Evolutionary conservation across 2,888 invertebrate species (phyloP), one percentile per base, ranked within the genome.

Genomic region (Hedya salicella): DNA sequence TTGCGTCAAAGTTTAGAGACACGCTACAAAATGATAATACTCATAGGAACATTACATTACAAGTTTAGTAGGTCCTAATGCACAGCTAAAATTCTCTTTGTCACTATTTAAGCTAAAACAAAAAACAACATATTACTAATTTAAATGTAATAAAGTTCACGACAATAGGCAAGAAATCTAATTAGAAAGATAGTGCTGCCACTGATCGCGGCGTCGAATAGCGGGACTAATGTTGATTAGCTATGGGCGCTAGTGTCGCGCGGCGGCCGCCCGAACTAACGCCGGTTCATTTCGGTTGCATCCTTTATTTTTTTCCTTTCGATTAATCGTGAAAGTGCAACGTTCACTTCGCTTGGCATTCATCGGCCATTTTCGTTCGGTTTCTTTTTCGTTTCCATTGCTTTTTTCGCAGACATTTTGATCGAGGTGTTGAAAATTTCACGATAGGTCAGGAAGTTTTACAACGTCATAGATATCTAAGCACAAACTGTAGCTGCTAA

Each of bases 281-380:
- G 76, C 79, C 82, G 89, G 89, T 89, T 89, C 89, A 87, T 87
- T 87, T 86, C 85, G 79, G 84, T n/a, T 82, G 75, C 77, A 80
- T 70, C 75, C 79, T 81, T 85, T 80, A 83, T 86, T 89, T 88
- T n/a, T 83, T 85, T 82, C 75, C 82, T 87, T 88, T 83, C 82
- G 85, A 88, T 86, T 87, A 86, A 87, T 89, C 87, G 88, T 87
- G 88, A 89, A 91, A 91, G 89, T 89, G 91, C 91, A 87, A 87
- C 87, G 88, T 88, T 89, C 90, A 89, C 89, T 89, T 89, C 85
- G 83, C 80, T 78, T 77, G 83, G 83, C 78, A 87, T 89, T 89
- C 88, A 86, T 85, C 87, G 78, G 83, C 85, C 82, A 87, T 89
- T 89, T 87, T 87, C 80, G 83, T 85, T 85, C 79, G 78, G 76